Conservation (phyloP, 2,797 vertebrate species). For the Distichodus sexfasciatus region DNA sequence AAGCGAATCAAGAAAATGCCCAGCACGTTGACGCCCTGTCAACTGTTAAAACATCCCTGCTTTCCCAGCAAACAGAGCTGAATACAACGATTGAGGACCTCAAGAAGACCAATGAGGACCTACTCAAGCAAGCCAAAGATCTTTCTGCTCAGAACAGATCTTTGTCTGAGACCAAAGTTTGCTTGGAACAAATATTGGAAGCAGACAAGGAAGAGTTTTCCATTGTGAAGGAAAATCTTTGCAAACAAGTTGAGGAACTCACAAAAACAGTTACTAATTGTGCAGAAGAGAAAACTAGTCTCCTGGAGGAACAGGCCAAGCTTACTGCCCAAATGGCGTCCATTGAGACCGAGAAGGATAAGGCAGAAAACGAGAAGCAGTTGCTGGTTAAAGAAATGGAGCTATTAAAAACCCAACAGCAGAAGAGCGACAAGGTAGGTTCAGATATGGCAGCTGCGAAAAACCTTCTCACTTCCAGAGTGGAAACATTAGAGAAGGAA, state of each 20-base stretch:
- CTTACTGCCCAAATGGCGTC: slow-evolving; percentile 59
- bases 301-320: slow-evolving; percentile 58
- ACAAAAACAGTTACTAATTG: slow-evolving; percentile 62
- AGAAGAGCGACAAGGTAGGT: slow-evolving; percentile 66
- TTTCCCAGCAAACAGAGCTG: slow-evolving; percentile 61
- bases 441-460: slow-evolving; percentile 63
- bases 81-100: slow-evolving; percentile 56
- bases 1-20: slow-evolving; percentile 60
- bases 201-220: slow-evolving; percentile 65
- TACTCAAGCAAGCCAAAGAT: slow-evolving; percentile 61
- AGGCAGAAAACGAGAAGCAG: slow-evolving; percentile 45
- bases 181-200: slow-evolving; percentile 64
- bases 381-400: slow-evolving; percentile 65
- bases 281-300: slow-evolving; percentile 65
- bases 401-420: slow-evolving; percentile 61
- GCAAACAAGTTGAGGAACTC: slow-evolving; percentile 67
- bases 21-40: slow-evolving; percentile 68
- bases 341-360: slow-evolving; percentile 52
- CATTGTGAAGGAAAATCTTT: slow-evolving; percentile 65
- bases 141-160: slow-evolving; percentile 66
- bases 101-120: slow-evolving; percentile 65
- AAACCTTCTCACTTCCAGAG: slow-evolving; percentile 61
- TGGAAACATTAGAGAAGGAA: slow-evolving; percentile 66
- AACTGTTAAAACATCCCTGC: slow-evolving; percentile 63
- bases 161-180: slow-evolving; percentile 66